Percentiles rank a stretch among this genome's conserved stretches.
Evolutionary conservation across 2,888 invertebrate species (phyloP).

Genomic region (Amphipyra berbera): DNA sequence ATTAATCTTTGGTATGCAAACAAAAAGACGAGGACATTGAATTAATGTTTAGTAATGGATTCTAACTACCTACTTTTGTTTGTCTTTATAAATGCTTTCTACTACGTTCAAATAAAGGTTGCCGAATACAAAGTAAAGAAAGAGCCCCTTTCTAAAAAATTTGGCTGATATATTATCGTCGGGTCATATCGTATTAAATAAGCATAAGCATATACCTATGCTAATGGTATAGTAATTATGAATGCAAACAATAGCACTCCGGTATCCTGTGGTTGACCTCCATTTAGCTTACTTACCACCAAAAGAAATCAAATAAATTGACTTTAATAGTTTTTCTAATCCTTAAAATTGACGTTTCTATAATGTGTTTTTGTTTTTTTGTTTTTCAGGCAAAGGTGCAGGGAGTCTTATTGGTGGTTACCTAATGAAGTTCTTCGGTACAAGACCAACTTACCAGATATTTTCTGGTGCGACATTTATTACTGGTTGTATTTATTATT

Average conservation of each 20-base stretch:
- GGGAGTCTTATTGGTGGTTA: conserved; percentile 94
- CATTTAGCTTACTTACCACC: conserved; percentile 3
- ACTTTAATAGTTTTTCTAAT: not conserved
- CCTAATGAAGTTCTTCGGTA: conserved; percentile 93
- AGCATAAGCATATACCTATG: too few relatives aligned
- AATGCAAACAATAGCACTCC: conserved; percentile 24
- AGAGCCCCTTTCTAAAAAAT: too few relatives aligned
- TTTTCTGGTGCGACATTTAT: conserved; percentile 91
- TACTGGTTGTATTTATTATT: conserved; percentile 92
- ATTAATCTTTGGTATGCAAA: too few relatives aligned
- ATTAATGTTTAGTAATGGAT: too few relatives aligned
- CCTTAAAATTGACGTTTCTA: too few relatives aligned
- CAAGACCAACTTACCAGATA: conserved; percentile 92
- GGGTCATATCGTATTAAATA: too few relatives aligned
- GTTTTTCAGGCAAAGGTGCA: conserved; percentile 91
- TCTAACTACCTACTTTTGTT: too few relatives aligned
- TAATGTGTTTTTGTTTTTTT: not conserved
- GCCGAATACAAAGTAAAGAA: too few relatives aligned
- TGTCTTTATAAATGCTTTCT: too few relatives aligned
- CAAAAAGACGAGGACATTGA: too few relatives aligned
- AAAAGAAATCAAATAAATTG: conserved; percentile 1
- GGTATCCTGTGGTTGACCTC: conserved; percentile 6
- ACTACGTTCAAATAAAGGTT: too few relatives aligned
- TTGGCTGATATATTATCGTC: too few relatives aligned
- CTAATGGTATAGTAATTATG: not conserved